phyloP scores from a whole-genome alignment of 2,113 vertebrate species.

The Scortum barcoo region DNA sequence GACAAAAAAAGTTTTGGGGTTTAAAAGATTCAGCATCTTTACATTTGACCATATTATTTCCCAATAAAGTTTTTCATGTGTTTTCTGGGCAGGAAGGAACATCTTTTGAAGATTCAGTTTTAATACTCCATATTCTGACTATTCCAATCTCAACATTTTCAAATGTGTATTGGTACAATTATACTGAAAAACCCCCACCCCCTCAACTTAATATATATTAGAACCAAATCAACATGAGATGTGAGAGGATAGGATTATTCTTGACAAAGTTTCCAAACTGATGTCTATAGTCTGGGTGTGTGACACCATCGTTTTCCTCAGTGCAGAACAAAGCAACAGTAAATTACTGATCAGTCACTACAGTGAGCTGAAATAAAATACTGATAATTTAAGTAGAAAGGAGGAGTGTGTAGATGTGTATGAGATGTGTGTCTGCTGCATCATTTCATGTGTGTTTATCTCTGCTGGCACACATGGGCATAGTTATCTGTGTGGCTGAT shows the following conservation, averaged over 20 bases:
- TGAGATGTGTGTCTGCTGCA: background rate
- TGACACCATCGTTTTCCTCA: background rate
- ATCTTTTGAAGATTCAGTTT: no score
- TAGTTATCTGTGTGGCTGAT: constrained; percentile 31
- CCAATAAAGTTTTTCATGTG: background rate
- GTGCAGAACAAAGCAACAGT: background rate
- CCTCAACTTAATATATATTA: background rate
- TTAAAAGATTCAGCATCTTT: background rate
- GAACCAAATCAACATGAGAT: background rate
- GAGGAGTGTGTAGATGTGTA: background rate
- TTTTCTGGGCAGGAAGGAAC: background rate
- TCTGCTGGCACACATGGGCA: constrained; percentile 6
- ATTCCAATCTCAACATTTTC: background rate
- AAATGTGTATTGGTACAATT: background rate
- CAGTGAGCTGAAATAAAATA: constrained; percentile 27
- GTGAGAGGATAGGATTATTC: background rate
- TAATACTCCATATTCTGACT: background rate
- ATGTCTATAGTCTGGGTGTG: background rate
- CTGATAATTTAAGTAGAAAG: constrained; percentile 33
- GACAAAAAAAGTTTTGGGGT: background rate
- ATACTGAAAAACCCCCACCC: no score
- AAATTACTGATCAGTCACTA: constrained; percentile 20
- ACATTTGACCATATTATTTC: background rate
- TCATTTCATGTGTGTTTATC: constrained; percentile 3
- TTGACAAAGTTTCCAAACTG: background rate